phyloP scores from a whole-genome alignment of 2,888 invertebrate genomes.

The Latrodectus hesperus region DNA sequence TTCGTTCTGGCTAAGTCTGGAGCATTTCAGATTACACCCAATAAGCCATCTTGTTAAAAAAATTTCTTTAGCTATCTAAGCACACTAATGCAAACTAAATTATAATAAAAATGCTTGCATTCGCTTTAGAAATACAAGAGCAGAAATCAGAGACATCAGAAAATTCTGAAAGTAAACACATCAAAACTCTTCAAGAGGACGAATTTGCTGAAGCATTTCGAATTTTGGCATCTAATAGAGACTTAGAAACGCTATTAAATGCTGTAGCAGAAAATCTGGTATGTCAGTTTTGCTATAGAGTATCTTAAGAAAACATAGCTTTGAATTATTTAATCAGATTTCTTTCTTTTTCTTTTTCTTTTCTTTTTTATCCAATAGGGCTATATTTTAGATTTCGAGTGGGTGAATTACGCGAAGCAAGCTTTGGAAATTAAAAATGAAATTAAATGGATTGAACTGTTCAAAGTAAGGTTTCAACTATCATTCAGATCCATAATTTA shows the following conservation, averaged over 20 bases:
- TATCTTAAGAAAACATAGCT: neutral
- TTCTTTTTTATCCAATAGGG: slow-evolving; percentile 16
- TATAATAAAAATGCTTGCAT: neutral
- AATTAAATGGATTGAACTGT: slow-evolving; percentile 55
- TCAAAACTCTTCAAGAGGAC: slow-evolving; percentile 34
- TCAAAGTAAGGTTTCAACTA: slow-evolving; percentile 25
- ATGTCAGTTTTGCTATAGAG: neutral
- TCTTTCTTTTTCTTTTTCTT: too few species aligned
- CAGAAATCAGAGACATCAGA: neutral
- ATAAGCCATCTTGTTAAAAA: too few species aligned
- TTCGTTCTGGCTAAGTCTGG: too few species aligned
- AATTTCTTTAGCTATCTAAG: too few species aligned
- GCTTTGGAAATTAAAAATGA: slow-evolving; percentile 38
- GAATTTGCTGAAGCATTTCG: slow-evolving; percentile 40
- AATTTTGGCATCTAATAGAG: slow-evolving; percentile 4
- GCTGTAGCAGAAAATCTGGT: slow-evolving; percentile 43
- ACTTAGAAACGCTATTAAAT: slow-evolving; percentile 36
- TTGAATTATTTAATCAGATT: neutral
- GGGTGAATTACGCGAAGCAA: slow-evolving; percentile 48
- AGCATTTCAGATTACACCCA: too few species aligned
- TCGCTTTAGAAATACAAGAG: too few species aligned
- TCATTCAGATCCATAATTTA: neutral
- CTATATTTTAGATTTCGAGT: slow-evolving; percentile 45
- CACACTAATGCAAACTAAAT: too few species aligned
- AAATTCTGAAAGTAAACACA: neutral